Percentiles rank a stretch among this genome's conserved stretches.
phyloP scores from a whole-genome alignment of 2,113 vertebrate genomes.

The Nyctibius bracteatus region DNA sequence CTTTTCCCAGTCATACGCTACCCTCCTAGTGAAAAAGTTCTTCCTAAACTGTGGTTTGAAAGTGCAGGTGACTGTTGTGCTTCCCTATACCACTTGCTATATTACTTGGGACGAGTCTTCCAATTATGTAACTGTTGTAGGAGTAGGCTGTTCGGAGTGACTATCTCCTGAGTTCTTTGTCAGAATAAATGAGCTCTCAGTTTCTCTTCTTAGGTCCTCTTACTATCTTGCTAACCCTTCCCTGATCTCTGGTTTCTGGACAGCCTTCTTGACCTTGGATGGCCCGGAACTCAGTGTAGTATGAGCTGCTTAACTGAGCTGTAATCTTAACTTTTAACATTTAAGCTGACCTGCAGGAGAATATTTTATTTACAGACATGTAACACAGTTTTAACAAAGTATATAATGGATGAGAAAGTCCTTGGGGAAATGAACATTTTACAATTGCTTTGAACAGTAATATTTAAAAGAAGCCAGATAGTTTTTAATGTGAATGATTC shows the following conservation, averaged over 20 bases:
- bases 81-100: neutral
- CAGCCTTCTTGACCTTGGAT: neutral
- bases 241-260: neutral
- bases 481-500: neutral
- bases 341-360: neutral
- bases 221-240: neutral
- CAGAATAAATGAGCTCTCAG: neutral
- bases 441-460: neutral
- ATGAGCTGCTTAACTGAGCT: neutral
- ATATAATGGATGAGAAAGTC: neutral
- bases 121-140: neutral
- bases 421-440: neutral
- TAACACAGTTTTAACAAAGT: neutral
- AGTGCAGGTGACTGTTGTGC: neutral
- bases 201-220: neutral
- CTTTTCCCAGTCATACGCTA: neutral
- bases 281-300: neutral
- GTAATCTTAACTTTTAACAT: neutral
- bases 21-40: neutral
- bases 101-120: neutral
- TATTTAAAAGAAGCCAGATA: neutral
- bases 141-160: neutral
- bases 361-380: neutral
- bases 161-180: neutral
- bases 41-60: neutral